Conservation (phyloP, 1,140 invertebrate genomes). For the Drosophila watanabei region DNA sequence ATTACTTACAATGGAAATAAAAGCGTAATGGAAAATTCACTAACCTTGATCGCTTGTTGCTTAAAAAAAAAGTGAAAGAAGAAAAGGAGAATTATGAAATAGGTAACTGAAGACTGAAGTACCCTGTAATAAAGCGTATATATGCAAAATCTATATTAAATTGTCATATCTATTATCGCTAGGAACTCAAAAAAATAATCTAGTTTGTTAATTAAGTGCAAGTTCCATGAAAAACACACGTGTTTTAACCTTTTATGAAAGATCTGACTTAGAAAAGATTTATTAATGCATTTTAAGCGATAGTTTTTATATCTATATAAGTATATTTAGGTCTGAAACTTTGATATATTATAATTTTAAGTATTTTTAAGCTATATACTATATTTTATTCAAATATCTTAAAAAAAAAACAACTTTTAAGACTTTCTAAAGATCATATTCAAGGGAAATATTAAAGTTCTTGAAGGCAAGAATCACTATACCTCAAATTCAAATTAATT, state of each 20-base stretch:
- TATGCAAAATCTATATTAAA: not conserved
- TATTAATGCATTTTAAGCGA: not conserved
- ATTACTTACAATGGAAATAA: not conserved
- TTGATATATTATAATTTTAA: not conserved
- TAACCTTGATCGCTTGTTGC: conserved; percentile 45
- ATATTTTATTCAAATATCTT: not conserved
- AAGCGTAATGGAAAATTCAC: conserved; percentile 12
- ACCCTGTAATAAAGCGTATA: not conserved
- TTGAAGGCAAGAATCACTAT: not conserved
- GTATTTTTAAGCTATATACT: not conserved
- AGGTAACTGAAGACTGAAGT: not conserved
- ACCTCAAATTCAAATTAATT: too few species aligned
- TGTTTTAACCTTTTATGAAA: not conserved
- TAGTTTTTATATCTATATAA: not conserved
- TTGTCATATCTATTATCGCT: too few species aligned
- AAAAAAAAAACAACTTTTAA: not conserved
- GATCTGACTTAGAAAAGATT: not conserved
- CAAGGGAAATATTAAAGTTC: not conserved
- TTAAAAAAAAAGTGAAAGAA: not conserved
- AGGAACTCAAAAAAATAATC: not conserved
- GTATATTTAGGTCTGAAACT: not conserved
- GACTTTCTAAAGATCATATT: not conserved
- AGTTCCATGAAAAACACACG: not conserved
- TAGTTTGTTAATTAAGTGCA: too few species aligned
- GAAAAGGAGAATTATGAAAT: accelerated